Evolutionary conservation across 2,797 vertebrate species (phyloP).

Genomic region (Emys orbicularis): DNA sequence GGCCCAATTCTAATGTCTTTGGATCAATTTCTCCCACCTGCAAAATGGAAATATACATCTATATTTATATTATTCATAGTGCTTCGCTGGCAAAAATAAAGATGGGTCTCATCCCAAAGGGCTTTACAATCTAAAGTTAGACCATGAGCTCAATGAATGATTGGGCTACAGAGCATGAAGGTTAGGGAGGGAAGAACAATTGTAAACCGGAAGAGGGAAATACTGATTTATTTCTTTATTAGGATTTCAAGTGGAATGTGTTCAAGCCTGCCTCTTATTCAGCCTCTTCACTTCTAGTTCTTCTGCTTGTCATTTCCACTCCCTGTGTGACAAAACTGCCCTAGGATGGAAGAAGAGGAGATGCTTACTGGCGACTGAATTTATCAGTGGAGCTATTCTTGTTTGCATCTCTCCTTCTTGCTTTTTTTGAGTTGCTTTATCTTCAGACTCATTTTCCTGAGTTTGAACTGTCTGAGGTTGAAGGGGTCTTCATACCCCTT

Average conservation of each 20-base stretch:
- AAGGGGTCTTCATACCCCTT: not conserved
- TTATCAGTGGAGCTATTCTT: not conserved
- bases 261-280: not conserved
- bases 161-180: not conserved
- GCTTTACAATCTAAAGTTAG: not conserved
- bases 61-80: not conserved
- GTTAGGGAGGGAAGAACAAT: not conserved
- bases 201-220: not conserved
- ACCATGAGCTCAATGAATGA: not conserved
- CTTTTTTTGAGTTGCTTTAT: not conserved
- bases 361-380: not conserved
- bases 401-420: not conserved
- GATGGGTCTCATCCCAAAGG: fast-evolving
- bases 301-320: not conserved
- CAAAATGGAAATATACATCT: not conserved
- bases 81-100: not conserved
- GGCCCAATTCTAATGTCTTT: not conserved
- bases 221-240: not conserved
- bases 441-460: not conserved
- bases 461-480: not conserved
- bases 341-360: not conserved
- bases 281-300: not conserved
- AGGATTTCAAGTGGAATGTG: not conserved
- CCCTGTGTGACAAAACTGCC: not conserved
- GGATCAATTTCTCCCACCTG: fast-evolving